phyloP scores from a whole-genome alignment of 2,113 vertebrate species.

The Egretta garzetta region DNA sequence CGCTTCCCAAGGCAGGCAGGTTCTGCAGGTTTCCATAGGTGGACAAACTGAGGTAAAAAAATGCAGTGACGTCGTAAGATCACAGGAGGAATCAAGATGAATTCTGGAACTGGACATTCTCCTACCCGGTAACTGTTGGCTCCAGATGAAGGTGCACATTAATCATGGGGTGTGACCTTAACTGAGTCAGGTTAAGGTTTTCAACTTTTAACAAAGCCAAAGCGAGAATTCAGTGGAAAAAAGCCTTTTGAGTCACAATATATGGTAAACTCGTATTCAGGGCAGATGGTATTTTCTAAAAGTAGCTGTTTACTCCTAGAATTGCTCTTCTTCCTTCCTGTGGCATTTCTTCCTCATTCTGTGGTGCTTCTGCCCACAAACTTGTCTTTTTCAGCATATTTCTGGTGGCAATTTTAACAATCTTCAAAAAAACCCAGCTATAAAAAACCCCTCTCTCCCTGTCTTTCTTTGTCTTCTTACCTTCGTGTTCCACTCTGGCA shows the following conservation, averaged over 20 bases:
- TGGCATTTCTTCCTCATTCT: constrained; percentile 42
- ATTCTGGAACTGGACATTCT: not conserved
- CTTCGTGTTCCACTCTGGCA: not conserved
- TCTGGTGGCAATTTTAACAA: not conserved
- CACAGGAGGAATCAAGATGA: rapidly evolving
- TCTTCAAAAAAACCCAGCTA: not conserved
- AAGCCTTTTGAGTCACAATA: constrained; percentile 12
- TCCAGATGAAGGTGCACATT: not conserved
- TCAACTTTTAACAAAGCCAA: not conserved
- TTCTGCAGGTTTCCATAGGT: not conserved
- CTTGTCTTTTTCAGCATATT: constrained; percentile 50
- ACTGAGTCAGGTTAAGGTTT: not conserved
- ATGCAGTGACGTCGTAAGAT: not conserved
- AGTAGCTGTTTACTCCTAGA: constrained; percentile 64
- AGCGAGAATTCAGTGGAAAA: not conserved
- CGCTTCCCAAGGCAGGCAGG: not conserved
- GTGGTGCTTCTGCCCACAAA: constrained; percentile 41
- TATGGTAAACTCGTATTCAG: not conserved
- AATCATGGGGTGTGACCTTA: not conserved
- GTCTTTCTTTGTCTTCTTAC: not conserved
- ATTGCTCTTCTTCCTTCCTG: constrained; percentile 65
- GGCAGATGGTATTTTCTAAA: constrained; percentile 65
- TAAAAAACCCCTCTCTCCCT: not conserved
- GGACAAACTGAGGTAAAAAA: not conserved
- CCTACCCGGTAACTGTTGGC: not conserved